Conservation (phyloP, 2,797 vertebrate species). For the Danionella dracula region DNA sequence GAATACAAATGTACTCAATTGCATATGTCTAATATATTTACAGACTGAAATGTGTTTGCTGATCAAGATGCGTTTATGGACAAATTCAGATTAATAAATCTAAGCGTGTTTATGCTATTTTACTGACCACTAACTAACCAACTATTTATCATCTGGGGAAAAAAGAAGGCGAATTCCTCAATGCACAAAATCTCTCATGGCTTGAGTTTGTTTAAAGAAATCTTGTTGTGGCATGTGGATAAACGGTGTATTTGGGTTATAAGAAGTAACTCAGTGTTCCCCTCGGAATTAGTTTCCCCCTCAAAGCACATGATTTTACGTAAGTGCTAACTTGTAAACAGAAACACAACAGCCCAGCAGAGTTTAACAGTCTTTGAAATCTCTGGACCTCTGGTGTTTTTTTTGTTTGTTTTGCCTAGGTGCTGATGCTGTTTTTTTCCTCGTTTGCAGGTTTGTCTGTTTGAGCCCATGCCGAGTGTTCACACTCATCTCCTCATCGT, state of each 20-base stretch:
- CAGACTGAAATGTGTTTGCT: no score
- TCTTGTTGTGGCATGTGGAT: background rate
- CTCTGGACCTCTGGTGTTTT: background rate
- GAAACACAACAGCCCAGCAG: background rate
- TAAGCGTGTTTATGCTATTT: no score
- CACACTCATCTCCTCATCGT: conserved; percentile 53
- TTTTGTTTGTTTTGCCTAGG: background rate
- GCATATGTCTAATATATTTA: no score
- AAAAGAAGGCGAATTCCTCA: no score
- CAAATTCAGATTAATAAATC: no score
- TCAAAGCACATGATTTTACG: conserved; percentile 30
- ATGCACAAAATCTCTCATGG: background rate
- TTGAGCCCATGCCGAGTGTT: conserved; percentile 53
- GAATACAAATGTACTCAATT: no score
- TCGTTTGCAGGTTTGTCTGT: conserved; percentile 62
- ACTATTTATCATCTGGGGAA: no score
- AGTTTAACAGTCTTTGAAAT: no score
- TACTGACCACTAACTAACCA: no score
- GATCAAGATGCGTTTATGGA: no score
- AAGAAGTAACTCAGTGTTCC: background rate
- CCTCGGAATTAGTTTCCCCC: conserved; percentile 22
- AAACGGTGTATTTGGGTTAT: conserved; percentile 22
- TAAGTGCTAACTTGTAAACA: background rate
- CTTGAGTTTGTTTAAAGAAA: background rate
- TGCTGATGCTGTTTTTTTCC: background rate